Percentiles rank a stretch among this genome's conserved stretches.
phyloP scores from a whole-genome alignment of 2,797 vertebrate species.

The Anguilla pacifica region DNA sequence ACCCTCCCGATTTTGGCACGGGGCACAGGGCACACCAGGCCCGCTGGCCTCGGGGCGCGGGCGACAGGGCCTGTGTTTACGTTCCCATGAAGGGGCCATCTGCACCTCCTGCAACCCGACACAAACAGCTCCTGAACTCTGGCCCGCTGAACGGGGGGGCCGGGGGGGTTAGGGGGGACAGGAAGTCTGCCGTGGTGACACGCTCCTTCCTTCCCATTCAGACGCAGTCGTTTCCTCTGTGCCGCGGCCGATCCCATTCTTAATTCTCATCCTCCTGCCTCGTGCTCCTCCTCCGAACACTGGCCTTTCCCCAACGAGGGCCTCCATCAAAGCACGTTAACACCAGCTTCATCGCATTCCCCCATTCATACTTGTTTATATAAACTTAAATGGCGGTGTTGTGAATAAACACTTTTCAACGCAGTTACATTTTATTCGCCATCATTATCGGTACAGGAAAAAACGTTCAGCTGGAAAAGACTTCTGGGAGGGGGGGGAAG shows the following conservation, averaged over 20 bases:
- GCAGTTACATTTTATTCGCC: background rate
- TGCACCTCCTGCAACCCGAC: background rate
- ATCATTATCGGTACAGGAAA: background rate
- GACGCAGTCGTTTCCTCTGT: background rate
- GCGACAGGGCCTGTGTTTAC: background rate
- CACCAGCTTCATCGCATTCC: background rate
- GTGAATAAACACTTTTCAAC: background rate
- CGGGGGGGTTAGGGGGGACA: background rate
- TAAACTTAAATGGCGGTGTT: background rate
- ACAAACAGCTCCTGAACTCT: slow-evolving; percentile 16
- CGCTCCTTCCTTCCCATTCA: slow-evolving; percentile 21
- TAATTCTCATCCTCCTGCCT: background rate
- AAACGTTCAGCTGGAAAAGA: background rate
- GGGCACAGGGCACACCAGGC: background rate
- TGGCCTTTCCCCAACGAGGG: background rate
- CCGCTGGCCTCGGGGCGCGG: background rate
- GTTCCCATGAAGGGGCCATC: background rate
- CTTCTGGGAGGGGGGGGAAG: background rate
- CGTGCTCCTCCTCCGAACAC: background rate
- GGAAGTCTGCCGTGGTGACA: background rate
- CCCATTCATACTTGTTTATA: background rate
- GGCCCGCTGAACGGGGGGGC: background rate
- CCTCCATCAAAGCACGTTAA: background rate
- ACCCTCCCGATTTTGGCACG: background rate
- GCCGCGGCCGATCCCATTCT: background rate